Conservation (phyloP, 2,888 invertebrate genomes). For the Apeira syringaria region DNA sequence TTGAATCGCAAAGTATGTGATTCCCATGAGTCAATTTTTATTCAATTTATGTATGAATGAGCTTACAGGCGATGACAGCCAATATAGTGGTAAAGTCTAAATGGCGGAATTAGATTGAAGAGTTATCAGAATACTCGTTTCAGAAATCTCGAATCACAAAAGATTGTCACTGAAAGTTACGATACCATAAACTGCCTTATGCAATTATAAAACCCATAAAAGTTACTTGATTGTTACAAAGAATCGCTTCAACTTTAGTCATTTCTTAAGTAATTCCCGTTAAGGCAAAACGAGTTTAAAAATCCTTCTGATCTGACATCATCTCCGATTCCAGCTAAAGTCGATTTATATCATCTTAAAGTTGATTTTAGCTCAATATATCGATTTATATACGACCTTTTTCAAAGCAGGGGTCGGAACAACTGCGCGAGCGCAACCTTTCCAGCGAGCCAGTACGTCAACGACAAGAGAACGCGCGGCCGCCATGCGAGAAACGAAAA, state of each 20-base stretch:
- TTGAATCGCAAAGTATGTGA: too few species aligned
- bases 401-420: constrained; percentile 27
- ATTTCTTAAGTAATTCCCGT: constrained; percentile 48
- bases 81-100: too few species aligned
- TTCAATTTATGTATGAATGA: too few species aligned
- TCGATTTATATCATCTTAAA: constrained; percentile 34
- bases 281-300: constrained; percentile 52
- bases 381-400: constrained; percentile 49
- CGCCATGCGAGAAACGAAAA: constrained; percentile 75
- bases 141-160: too few species aligned
- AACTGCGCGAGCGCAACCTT: constrained; percentile 47
- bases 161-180: neutral
- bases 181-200: constrained; percentile 8
- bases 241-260: constrained; percentile 10
- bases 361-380: constrained; percentile 32
- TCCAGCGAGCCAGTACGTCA: constrained; percentile 48
- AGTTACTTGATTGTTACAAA: constrained; percentile 13
- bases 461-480: constrained; percentile 68
- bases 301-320: constrained; percentile 68
- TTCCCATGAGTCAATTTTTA: too few species aligned
- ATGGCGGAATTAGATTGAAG: too few species aligned
- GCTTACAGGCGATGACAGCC: too few species aligned
- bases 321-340: constrained; percentile 40
- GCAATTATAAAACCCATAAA: constrained; percentile 8
- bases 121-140: too few species aligned